These are phyloP conservation scores for Byasa hedistus DNA, from an alignment of 2,888 invertebrate genomes.

Conservation along the genomic window DNA sequence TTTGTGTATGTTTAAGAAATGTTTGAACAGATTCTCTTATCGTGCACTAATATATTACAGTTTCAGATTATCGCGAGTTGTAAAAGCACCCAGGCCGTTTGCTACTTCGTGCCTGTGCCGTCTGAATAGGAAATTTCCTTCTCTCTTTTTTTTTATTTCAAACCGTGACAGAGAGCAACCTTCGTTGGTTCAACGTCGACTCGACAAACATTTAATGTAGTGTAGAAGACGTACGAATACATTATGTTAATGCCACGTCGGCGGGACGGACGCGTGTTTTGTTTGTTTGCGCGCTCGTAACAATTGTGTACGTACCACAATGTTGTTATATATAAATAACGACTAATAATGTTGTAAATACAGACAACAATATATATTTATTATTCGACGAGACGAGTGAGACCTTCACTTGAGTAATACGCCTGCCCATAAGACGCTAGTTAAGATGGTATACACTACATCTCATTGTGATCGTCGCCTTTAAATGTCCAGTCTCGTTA, in stretches of 20 bases:
- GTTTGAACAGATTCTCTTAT: no score
- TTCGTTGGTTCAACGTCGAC: slow-evolving; percentile 42
- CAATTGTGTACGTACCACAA: slow-evolving; percentile 5
- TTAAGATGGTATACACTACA: no score
- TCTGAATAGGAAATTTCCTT: slow-evolving; percentile 40
- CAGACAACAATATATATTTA: no score
- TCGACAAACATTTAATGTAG: slow-evolving; percentile 45
- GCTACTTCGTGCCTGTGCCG: slow-evolving; percentile 41
- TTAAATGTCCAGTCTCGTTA: no score
- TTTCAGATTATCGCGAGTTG: slow-evolving; percentile 33
- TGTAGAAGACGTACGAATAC: slow-evolving; percentile 40
- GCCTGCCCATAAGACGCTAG: no score
- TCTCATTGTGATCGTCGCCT: no score
- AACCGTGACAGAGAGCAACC: slow-evolving; percentile 42
- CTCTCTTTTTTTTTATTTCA: slow-evolving; percentile 40
- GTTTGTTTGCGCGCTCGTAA: slow-evolving; percentile 25
- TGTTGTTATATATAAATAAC: no score
- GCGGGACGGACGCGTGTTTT: slow-evolving; percentile 21
- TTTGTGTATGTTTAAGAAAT: no score
- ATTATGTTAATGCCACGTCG: slow-evolving; percentile 47
- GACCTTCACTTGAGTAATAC: no score
- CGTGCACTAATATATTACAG: no score
- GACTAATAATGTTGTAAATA: no score
- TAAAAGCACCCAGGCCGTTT: slow-evolving; percentile 37
- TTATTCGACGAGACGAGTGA: no score